Evolutionary conservation across 2,113 vertebrate species (phyloP), one percentile per base, ranked within the genome.

Genomic region (Pipa parva): DNA sequence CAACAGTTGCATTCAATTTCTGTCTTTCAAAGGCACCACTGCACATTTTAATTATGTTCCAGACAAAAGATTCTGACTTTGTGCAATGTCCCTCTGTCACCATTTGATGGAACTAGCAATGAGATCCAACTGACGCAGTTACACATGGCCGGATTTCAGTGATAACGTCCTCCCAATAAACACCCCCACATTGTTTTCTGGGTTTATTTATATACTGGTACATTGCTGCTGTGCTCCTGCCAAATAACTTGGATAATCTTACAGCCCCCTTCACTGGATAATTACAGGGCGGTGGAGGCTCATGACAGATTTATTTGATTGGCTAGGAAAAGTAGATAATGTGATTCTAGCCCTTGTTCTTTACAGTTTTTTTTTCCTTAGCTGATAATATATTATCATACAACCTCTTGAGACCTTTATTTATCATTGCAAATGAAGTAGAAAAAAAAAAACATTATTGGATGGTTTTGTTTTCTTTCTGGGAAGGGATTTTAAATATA

Each of bases 181-280:
- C 24, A 31, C 66, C 66, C 48, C 50, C 66, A 45, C 48, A n/a
- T 49, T 36, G 25, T 12, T 51, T 52, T 42, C 10, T 48, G 25
- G 28, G 28, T 60, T 52, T 60, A 60, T 69, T 69, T 69, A 69
- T 69, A 69, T 52, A 54, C 31, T 69, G 37, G 66, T 60, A 60
- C 57, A 69, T 69, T 69, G 51, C 66, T 52, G 50, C 31, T 69
- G 57, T 69, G 66, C 66, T 69, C 18, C 39, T 69, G 65, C 57
- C 65, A 69, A 69, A 21, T 26, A 33, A 49, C 57, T 46, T 42
- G 56, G 58, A 57, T 69, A 69, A 69, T 69, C 57, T 60, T 48
- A 25, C 66, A 29, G 66, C 57, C 48, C 54, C 54, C 60, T 68
- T 69, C 66, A 52, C 57, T 60, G 31, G 48, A 57, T 69, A 69